Percentiles rank a stretch among this genome's conserved stretches.
These are phyloP conservation scores for Halictus quadricinctus DNA, from an alignment of 2,888 invertebrate species.

Conservation along the genomic window DNA sequence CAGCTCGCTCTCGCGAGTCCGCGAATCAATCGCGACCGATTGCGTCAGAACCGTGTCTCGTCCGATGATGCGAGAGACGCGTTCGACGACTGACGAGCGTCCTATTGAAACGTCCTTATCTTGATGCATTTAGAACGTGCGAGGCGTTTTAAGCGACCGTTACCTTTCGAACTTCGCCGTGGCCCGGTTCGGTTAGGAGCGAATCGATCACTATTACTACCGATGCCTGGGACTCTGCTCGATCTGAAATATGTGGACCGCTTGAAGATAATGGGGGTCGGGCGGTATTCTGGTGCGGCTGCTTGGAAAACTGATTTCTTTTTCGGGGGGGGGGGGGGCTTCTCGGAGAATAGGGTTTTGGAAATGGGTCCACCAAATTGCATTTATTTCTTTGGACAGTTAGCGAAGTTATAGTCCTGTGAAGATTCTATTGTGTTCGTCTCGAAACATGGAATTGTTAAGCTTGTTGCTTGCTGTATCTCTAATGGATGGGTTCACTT, in stretches of 20 bases:
- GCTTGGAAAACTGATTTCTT: neutral
- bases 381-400: neutral
- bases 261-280: neutral
- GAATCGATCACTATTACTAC: neutral
- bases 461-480: neutral
- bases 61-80: neutral
- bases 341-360: neutral
- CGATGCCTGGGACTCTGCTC: neutral
- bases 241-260: neutral
- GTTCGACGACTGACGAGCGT: neutral
- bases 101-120: slow-evolving; percentile 22
- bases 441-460: neutral
- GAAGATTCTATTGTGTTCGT: neutral
- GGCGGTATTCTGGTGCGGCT: neutral
- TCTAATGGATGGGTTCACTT: no score
- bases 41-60: slow-evolving; percentile 10
- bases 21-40: slow-evolving; percentile 49
- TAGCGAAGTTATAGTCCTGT: neutral
- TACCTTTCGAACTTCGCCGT: neutral
- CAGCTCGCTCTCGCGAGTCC: slow-evolving; percentile 33
- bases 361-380: neutral
- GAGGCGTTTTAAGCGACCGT: no score
- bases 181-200: neutral
- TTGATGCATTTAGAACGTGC: neutral
- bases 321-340: neutral